These are phyloP conservation scores for Meiosimyza platycephala DNA, from an alignment of 2,888 invertebrate species.

Conservation along the genomic window DNA sequence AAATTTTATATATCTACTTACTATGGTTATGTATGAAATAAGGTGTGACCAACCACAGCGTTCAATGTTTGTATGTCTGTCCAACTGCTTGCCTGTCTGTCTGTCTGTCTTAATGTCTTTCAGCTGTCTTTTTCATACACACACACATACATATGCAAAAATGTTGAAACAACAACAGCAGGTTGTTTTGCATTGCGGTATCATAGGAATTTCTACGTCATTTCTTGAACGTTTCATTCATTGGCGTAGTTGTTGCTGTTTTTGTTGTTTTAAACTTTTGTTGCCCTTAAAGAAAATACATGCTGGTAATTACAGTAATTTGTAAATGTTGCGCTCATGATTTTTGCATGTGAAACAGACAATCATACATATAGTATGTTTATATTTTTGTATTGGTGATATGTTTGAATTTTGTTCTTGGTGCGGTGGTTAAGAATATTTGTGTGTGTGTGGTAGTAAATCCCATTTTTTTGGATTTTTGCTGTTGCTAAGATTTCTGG, in stretches of 20 bases:
- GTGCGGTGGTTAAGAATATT: too few species aligned
- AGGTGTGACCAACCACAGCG: constrained; percentile 40
- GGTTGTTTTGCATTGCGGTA: background rate
- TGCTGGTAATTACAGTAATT: constrained; percentile 60
- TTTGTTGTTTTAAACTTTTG: constrained; percentile 42
- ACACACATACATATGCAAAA: background rate
- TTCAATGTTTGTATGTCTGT: constrained; percentile 3
- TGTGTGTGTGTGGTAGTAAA: too few species aligned
- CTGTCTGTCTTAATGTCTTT: constrained; percentile 9
- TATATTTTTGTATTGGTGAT: background rate
- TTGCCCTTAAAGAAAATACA: constrained; percentile 58
- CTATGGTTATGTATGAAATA: background rate
- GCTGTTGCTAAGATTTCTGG: too few species aligned
- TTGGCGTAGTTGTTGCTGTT: constrained; percentile 19
- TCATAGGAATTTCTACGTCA: background rate
- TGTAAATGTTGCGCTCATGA: constrained; percentile 54
- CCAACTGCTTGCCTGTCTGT: constrained; percentile 7
- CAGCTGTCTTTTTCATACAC: background rate
- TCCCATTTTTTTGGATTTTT: too few species aligned
- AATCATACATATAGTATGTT: constrained; percentile 6
- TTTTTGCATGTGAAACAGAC: constrained; percentile 35
- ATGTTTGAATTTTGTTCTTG: background rate
- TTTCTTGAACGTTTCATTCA: background rate
- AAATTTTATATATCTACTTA: background rate
- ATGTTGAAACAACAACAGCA: background rate